Evolutionary conservation across 2,113 vertebrate species (phyloP).

Genomic region (Pagrus major): DNA sequence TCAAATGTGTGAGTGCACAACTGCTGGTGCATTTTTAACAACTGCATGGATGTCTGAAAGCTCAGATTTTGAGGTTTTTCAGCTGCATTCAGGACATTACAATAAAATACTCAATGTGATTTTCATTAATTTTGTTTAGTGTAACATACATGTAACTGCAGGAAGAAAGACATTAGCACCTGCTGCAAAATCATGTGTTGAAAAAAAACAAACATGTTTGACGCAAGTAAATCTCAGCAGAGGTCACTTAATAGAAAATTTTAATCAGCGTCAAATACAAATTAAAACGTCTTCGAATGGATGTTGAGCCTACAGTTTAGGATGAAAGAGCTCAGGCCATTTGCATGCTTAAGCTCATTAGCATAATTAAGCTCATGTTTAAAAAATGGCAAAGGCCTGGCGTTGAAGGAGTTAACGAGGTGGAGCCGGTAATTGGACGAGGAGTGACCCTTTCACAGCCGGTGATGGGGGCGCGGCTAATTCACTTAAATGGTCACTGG

Average conservation of each 20-base stretch:
- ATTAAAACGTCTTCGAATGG: constrained; percentile 63
- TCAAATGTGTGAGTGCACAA: neutral
- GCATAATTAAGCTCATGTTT: constrained; percentile 71
- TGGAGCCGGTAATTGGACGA: constrained; percentile 70
- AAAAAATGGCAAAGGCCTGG: constrained; percentile 27
- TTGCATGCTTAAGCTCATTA: constrained; percentile 74
- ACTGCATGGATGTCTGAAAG: neutral
- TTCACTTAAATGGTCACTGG: constrained; percentile 70
- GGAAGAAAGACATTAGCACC: neutral
- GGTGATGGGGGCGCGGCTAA: constrained; percentile 56
- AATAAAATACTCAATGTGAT: neutral
- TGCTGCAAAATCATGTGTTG: neutral
- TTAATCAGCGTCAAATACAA: constrained; percentile 69
- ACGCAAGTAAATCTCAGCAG: neutral
- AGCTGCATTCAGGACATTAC: no score
- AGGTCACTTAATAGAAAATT: constrained; percentile 33
- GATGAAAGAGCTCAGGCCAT: constrained; percentile 47
- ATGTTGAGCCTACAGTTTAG: constrained; percentile 50
- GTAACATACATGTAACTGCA: neutral
- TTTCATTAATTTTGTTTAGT: neutral
- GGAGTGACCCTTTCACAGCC: constrained; percentile 55
- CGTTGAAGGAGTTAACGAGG: constrained; percentile 73
- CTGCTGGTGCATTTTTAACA: neutral
- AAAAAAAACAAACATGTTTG: neutral
- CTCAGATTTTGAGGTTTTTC: neutral